Evolutionary conservation across 2,888 invertebrate species (phyloP), one percentile per base, ranked within the genome.

Genomic region (Drosophila niveifrons): DNA sequence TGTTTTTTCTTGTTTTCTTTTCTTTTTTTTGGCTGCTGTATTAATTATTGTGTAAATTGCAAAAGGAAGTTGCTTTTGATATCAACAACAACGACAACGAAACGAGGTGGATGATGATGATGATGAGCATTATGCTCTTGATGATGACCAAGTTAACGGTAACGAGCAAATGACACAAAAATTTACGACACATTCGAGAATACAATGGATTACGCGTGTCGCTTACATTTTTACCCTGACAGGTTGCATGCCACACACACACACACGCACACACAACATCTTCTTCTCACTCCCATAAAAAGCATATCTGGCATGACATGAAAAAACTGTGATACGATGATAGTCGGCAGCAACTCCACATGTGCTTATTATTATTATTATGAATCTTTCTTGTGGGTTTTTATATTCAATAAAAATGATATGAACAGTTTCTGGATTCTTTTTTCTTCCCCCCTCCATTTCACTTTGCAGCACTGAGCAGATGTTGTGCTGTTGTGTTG

Each of bases 1-100:
- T n/a, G n/a, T n/a, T n/a, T n/a, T n/a, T n/a, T n/a, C n/a, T n/a
- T n/a, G n/a, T 67, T 62, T 47, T 48, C 23, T 17, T 15, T 31
- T 9, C 3, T 8, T 52, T 52, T 34, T 13, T 61, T 62, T 44
- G 39, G 17, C 47, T 46, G 4, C 13, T 11, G 66, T 53, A 68
- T 78, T 69, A 80, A 80, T 80, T 80, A 82, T 72, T 66, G 72
- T 66, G 68, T 61, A 67, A 73, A 69, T 76, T 73, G 77, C 57
- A 65, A 57, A 55, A 57, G 59, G 50, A 82, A 71, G 69, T 73
- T 65, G 66, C 50, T 63, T 59, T 58, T 65, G 52, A 44, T 56
- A 23, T 23, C 23, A 64, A 39, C 64, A 55, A 36, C 50, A 53
- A 36, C 47, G 44, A 36, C 1, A 15, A n/a, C 18, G 15, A 6